phyloP scores from a whole-genome alignment of 2,888 invertebrate species.

The Atethmia centrago region DNA sequence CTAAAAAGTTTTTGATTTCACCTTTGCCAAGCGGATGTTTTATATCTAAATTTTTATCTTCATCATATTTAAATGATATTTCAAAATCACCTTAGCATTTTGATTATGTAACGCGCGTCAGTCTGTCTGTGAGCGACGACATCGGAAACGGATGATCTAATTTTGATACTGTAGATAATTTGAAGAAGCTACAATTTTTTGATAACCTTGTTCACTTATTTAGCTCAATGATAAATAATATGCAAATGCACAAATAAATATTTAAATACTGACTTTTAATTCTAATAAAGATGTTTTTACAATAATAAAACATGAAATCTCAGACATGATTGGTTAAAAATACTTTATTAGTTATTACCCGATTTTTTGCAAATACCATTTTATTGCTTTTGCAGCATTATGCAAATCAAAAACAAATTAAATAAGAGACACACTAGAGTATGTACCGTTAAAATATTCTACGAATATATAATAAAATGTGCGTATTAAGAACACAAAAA shows the following conservation, averaged over 20 bases:
- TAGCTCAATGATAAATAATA: constrained; percentile 16
- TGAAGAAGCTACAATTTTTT: constrained; percentile 6
- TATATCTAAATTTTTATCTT: constrained; percentile 11
- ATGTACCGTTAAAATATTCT: constrained; percentile 50
- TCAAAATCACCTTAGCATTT: constrained; percentile 22
- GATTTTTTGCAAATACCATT: constrained; percentile 59
- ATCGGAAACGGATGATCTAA: constrained; percentile 44
- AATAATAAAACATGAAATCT: constrained; percentile 53
- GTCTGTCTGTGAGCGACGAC: constrained; percentile 47
- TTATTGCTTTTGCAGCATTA: constrained; percentile 66
- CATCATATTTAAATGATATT: constrained; percentile 44
- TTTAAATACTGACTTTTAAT: constrained; percentile 31
- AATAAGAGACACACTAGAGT: constrained; percentile 45
- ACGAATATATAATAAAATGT: constrained; percentile 19
- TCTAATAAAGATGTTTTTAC: constrained; percentile 37
- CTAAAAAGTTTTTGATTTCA: not conserved
- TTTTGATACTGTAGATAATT: constrained; percentile 12
- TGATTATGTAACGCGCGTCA: constrained; percentile 52
- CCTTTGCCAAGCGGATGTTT: constrained; percentile 19
- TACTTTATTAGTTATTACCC: constrained; percentile 65
- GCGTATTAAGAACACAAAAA: constrained; percentile 25
- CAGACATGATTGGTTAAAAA: constrained; percentile 60
- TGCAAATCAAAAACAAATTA: constrained; percentile 65
- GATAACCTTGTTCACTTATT: constrained; percentile 1
- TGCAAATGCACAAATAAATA: constrained; percentile 34